phyloP scores from a whole-genome alignment of 2,113 vertebrate species.

The Elanus axillaris region DNA sequence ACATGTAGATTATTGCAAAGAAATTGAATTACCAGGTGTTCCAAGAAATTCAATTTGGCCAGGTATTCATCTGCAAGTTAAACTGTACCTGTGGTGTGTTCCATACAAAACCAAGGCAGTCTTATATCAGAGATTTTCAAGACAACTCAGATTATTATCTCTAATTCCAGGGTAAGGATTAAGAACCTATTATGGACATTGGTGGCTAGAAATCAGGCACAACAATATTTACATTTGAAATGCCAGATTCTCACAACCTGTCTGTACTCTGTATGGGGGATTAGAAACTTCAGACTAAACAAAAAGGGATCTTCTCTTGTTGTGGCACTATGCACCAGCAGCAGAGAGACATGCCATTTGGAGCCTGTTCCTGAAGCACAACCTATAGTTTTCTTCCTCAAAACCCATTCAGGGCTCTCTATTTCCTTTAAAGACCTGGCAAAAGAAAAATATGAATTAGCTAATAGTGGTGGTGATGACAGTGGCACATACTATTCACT shows the following conservation, averaged over 20 bases:
- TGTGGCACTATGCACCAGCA: neutral
- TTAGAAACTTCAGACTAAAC: neutral
- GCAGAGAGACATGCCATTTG: neutral
- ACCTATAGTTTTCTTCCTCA: neutral
- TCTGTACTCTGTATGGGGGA: neutral
- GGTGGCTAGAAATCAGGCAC: neutral
- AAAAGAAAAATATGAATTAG: neutral
- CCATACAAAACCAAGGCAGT: neutral
- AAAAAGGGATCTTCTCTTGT: neutral
- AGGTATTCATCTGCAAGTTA: neutral
- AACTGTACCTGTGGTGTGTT: neutral
- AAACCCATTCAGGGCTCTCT: neutral
- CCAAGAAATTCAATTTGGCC: constrained; percentile 18
- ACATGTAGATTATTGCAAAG: constrained; percentile 4
- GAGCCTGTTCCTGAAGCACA: neutral
- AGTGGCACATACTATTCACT: neutral
- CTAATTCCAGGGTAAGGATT: neutral
- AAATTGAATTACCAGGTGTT: constrained; percentile 17
- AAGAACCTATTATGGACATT: neutral
- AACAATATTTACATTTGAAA: neutral
- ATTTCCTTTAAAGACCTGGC: neutral
- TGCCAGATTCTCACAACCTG: neutral
- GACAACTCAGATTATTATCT: neutral
- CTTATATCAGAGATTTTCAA: neutral
- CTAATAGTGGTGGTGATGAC: neutral